Evolutionary conservation across 2,888 invertebrate genomes (phyloP).

Genomic region (Clusia tigrina): DNA sequence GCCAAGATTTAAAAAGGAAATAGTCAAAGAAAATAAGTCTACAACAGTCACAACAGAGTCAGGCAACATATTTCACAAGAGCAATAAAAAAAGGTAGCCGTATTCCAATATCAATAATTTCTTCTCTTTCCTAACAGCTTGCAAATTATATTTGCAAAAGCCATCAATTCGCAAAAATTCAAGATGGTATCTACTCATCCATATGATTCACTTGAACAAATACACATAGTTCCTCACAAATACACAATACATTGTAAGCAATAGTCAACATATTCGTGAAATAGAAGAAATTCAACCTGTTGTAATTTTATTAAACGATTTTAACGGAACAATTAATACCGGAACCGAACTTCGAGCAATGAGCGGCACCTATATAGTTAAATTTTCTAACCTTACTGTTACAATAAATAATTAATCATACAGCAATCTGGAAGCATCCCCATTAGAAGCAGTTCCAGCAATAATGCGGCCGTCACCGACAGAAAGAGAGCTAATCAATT

Average conservation of each 20-base stretch:
- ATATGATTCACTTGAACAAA: slow-evolving; percentile 1
- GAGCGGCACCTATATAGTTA: slow-evolving; percentile 18
- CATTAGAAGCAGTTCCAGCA: not conserved
- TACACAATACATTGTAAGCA: too few relatives aligned
- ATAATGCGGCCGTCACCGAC: slow-evolving; percentile 4
- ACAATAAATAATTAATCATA: slow-evolving; percentile 16
- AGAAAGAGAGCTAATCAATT: slow-evolving; percentile 13
- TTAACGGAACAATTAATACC: slow-evolving; percentile 14
- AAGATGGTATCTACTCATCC: not conserved
- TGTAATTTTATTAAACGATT: slow-evolving; percentile 20
- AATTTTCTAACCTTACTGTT: slow-evolving; percentile 17
- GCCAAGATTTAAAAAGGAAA: slow-evolving; percentile 12
- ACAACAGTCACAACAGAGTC: not conserved
- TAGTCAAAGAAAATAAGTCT: slow-evolving; percentile 17
- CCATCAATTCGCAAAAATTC: not conserved
- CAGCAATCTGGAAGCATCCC: too few relatives aligned
- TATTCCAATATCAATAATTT: not conserved
- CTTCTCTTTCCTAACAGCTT: not conserved
- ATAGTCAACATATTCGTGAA: slow-evolving; percentile 14
- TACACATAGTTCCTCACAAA: too few relatives aligned
- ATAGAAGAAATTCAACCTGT: slow-evolving; percentile 16
- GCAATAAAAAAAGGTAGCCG: not conserved
- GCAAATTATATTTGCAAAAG: not conserved
- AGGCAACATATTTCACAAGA: not conserved
- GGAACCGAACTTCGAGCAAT: too few relatives aligned